Conservation (phyloP, 2,113 vertebrate species). For the Oncorhynchus keta region DNA sequence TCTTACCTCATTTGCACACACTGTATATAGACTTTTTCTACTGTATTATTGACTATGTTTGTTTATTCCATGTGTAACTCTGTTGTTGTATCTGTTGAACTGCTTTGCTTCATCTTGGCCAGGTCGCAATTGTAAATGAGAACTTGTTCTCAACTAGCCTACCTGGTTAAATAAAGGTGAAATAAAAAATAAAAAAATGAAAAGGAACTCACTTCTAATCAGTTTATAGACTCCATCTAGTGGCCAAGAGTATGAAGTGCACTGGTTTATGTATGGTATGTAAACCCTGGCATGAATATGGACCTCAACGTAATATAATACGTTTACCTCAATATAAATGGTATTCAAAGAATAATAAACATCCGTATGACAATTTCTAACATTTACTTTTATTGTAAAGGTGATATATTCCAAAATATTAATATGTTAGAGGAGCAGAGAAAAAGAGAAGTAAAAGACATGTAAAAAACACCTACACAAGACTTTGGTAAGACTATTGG, state of each 20-base stretch:
- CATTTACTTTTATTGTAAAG: constrained; percentile 87
- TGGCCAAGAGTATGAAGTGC: constrained; percentile 32
- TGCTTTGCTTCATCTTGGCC: too few species aligned
- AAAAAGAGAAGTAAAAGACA: constrained; percentile 62
- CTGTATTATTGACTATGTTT: too few species aligned
- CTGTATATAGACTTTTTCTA: too few species aligned
- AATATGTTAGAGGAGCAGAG: constrained; percentile 70
- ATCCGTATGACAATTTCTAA: constrained; percentile 62
- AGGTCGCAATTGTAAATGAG: too few species aligned
- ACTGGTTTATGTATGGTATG: not conserved
- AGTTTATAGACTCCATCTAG: constrained; percentile 53
- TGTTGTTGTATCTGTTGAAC: too few species aligned
- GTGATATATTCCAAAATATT: constrained; percentile 90
- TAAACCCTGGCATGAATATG: too few species aligned
- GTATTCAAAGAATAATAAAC: constrained; percentile 38
- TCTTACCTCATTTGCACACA: too few species aligned
- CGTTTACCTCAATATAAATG: too few species aligned
- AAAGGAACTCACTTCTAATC: not conserved
- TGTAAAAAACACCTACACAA: constrained; percentile 87
- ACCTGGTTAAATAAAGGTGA: too few species aligned
- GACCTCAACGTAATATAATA: too few species aligned
- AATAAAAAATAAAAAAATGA: not conserved
- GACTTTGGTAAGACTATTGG: constrained; percentile 88
- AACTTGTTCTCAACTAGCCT: too few species aligned
- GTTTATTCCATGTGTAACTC: too few species aligned